These are phyloP conservation scores for Uloborus plumipes DNA, from an alignment of 2,888 invertebrate genomes.

Conservation along the genomic window DNA sequence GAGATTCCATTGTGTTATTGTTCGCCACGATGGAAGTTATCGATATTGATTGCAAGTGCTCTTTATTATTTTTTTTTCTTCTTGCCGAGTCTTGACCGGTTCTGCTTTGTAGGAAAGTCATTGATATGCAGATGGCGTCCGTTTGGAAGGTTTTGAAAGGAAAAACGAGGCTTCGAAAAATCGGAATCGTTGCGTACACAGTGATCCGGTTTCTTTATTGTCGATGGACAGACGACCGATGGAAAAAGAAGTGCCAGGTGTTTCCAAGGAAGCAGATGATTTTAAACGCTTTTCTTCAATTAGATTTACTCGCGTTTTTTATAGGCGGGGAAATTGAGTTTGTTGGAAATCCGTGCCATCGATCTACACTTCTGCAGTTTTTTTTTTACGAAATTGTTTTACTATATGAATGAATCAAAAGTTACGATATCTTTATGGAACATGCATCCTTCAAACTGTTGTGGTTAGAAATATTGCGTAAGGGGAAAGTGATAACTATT, in stretches of 20 bases:
- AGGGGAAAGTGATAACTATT: no score
- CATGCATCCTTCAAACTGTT: no score
- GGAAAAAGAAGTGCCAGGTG: neutral
- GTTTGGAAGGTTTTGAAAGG: slow-evolving; percentile 22
- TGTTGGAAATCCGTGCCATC: no score
- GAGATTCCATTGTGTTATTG: slow-evolving; percentile 54
- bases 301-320: no score
- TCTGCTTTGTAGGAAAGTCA: slow-evolving; percentile 44
- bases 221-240: neutral
- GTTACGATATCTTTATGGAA: no score
- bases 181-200: slow-evolving; percentile 45
- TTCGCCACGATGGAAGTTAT: slow-evolving; percentile 38
- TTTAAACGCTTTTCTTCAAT: no score
- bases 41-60: slow-evolving; percentile 50
- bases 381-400: no score
- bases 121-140: slow-evolving; percentile 55
- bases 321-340: no score
- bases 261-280: no score
- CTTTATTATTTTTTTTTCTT: slow-evolving; percentile 9
- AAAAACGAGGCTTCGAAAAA: slow-evolving; percentile 49
- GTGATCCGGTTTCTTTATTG: slow-evolving; percentile 53
- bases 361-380: no score
- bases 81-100: slow-evolving; percentile 44
- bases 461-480: no score
- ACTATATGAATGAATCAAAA: no score